Evolutionary conservation across 2,113 vertebrate species (phyloP).

Genomic region (Clarias batrachus): DNA sequence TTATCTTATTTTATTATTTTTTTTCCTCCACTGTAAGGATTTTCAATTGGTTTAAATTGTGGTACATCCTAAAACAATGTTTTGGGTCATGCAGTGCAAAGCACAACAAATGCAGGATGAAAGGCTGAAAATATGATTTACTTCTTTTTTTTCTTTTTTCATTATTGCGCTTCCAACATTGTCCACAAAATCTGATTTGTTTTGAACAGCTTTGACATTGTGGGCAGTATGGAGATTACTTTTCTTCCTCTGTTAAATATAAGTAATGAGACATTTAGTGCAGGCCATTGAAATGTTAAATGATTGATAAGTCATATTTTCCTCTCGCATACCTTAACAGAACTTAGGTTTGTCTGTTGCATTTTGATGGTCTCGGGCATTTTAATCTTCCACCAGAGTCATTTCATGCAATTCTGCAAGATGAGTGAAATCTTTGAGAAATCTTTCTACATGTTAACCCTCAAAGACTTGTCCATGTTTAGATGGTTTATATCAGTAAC

Average conservation of each 20-base stretch:
- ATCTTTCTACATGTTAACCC: conserved; percentile 10
- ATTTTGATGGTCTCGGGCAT: conserved; percentile 10
- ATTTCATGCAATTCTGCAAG: conserved; percentile 22
- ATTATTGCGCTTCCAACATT: background rate
- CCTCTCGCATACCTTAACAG: background rate
- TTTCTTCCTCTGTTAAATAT: background rate
- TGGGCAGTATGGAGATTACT: background rate
- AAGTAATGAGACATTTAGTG: background rate
- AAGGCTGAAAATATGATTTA: background rate
- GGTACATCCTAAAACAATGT: conserved; percentile 8
- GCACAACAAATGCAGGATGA: background rate
- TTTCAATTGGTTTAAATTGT: conserved; percentile 20
- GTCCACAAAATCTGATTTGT: background rate
- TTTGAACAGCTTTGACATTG: background rate
- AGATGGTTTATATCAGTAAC: background rate
- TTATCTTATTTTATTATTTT: no score
- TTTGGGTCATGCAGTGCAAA: background rate
- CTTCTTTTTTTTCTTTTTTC: background rate
- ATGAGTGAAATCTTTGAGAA: conserved; percentile 16
- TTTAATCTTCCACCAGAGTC: conserved; percentile 6
- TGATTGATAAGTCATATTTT: background rate
- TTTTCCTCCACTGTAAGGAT: background rate
- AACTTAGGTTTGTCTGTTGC: background rate
- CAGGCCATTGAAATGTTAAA: conserved; percentile 11
- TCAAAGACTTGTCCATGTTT: background rate